A percentile compares a stretch with the other conserved stretches of the same genome.
These are phyloP conservation scores for Kryptolebias ocellatus DNA, from an alignment of 2,797 vertebrate genomes.

Conservation along the genomic window DNA sequence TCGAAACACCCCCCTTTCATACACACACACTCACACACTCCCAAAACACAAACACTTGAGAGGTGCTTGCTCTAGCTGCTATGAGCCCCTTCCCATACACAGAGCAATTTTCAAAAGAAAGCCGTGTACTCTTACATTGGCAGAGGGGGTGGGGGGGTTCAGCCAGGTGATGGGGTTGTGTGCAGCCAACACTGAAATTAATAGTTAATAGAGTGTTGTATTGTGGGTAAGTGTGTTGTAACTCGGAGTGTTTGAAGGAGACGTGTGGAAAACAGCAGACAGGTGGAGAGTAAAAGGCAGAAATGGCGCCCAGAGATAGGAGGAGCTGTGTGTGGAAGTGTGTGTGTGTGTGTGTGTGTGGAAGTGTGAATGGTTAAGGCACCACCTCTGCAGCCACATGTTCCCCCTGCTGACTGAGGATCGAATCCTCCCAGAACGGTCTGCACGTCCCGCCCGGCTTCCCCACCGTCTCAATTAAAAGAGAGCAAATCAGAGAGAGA, in stretches of 20 bases:
- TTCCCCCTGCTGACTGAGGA: slow-evolving; percentile 66
- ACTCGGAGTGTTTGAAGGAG: slow-evolving; percentile 61
- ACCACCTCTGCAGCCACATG: slow-evolving; percentile 68
- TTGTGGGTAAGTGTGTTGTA: slow-evolving; percentile 69
- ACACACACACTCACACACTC: slow-evolving; percentile 33
- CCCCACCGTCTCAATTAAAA: slow-evolving; percentile 70
- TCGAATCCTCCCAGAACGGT: slow-evolving; percentile 68
- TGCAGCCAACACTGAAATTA: slow-evolving; percentile 68
- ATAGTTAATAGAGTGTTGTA: slow-evolving; percentile 75
- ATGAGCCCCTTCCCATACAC: slow-evolving; percentile 65
- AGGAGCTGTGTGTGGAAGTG: slow-evolving; percentile 9
- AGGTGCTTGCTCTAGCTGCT: slow-evolving; percentile 64
- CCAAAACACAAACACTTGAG: slow-evolving; percentile 72
- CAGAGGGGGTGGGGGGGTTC: slow-evolving; percentile 48
- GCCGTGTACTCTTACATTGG: slow-evolving; percentile 52
- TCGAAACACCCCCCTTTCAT: slow-evolving; percentile 23
- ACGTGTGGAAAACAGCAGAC: slow-evolving; percentile 55
- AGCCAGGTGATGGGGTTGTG: slow-evolving; percentile 40
- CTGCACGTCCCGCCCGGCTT: slow-evolving; percentile 68
- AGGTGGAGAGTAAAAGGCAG: slow-evolving; percentile 47
- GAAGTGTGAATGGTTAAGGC: slow-evolving; percentile 49
- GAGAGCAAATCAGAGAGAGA: slow-evolving; percentile 60
- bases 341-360: slow-evolving; percentile 22
- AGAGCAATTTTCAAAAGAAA: slow-evolving; percentile 78
- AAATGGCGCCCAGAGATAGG: slow-evolving; percentile 43